Base-by-base conservation (phyloP, 2,888 invertebrate species). In the Dascillus cervinus region DNA sequence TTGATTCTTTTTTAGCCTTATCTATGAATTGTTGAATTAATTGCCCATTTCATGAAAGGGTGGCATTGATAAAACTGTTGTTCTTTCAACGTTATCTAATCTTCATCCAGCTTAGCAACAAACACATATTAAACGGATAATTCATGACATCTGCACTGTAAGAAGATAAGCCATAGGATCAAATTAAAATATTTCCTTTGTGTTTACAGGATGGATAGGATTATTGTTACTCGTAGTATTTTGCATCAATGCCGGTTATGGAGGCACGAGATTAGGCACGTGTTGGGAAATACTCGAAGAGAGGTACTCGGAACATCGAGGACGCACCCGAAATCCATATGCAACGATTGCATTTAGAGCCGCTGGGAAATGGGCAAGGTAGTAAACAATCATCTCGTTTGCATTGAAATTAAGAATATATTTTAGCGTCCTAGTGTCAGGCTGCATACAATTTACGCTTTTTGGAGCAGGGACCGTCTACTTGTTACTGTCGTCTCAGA, bases 231-330 rank as follows among this genome's bases (percentile, higher is more conserved):
- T 82, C 3, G 39, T 79, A 1, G 37, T 76, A 29, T 72, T 78
- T 57, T 74, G 76, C 40, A 49, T 70, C 2, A 67, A 74, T 27
- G 76, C 81, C 0, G 77, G 73, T 2, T 80, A 75, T 62, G 75
- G 77, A 26, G 81, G 80, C n/a, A 70, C 73, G 37, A 65, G 75
- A 14, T 66, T 83, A 3, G 79, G 78, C 0, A 69, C 71, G 41
- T 79, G 81, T 57, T 83, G 82, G 82, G 66, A 74, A 20, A 76
- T 82, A 26, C 55, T 82, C 13, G 78, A 80, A 55, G 75, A 75
- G 28, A 62, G 79, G 0, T 75, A 73, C 51, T 73, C 76, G 1
- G 70, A 76, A 44, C 73, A 74, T 62, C 62, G 73, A 45, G 66
- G 57, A 24, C 63, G 68, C 20, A 72, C 73, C 39, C 64, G 80